Conservation (phyloP, 2,113 vertebrate genomes). For the Suncus etruscus region DNA sequence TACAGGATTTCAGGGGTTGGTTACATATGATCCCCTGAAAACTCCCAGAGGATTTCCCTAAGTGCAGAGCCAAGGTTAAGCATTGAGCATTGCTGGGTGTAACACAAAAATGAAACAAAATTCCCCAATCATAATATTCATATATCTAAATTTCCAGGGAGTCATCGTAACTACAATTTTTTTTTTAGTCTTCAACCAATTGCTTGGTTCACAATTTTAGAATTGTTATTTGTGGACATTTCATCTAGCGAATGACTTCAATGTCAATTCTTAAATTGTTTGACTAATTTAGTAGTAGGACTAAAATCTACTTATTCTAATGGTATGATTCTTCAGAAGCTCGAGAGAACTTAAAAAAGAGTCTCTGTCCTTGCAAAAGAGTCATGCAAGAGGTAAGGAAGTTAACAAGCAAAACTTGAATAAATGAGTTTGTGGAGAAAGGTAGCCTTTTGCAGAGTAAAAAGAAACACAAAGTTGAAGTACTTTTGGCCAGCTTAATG, state of each 20-base stretch:
- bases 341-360: neutral
- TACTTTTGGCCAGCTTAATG: conserved; percentile 62
- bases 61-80: too few species aligned
- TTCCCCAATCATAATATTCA: neutral
- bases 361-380: conserved; percentile 43
- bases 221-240: conserved; percentile 36
- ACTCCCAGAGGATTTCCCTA: too few species aligned
- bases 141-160: neutral
- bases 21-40: too few species aligned
- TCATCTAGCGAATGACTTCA: conserved; percentile 5
- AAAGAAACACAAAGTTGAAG: conserved; percentile 66
- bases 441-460: conserved; percentile 64
- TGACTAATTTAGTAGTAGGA: neutral
- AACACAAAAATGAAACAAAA: neutral
- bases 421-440: conserved; percentile 61
- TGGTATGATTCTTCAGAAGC: conserved; percentile 50
- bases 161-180: neutral
- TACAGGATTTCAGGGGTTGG: too few species aligned
- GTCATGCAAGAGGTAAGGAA: conserved; percentile 55
- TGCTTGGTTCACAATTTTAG: neutral
- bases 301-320: neutral
- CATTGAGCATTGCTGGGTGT: too few species aligned
- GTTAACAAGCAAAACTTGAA: conserved; percentile 65
- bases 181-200: neutral
- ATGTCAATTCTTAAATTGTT: conserved; percentile 23